Evolutionary conservation across 2,888 invertebrate genomes (phyloP).

Genomic region (Lissocephala sabroskyi): DNA sequence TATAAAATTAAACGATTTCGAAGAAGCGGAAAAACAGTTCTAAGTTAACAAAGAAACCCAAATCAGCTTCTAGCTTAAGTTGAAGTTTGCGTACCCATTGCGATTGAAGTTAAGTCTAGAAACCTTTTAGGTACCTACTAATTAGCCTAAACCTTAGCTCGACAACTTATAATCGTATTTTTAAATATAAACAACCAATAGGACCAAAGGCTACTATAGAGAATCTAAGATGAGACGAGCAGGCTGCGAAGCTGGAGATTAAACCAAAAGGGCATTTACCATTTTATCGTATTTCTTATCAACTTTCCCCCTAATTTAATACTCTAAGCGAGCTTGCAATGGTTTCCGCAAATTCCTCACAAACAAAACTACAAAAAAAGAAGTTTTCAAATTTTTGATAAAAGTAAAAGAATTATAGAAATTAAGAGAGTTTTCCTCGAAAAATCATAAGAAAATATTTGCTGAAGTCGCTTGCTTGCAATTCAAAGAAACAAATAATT

Average conservation of each 20-base stretch:
- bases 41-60: constrained; percentile 44
- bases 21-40: constrained; percentile 28
- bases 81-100: constrained; percentile 7
- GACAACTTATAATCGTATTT: background rate
- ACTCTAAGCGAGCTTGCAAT: constrained; percentile 66
- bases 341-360: constrained; percentile 55
- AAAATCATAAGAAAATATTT: constrained; percentile 8
- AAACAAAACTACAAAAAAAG: constrained; percentile 13
- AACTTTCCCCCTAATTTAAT: constrained; percentile 20
- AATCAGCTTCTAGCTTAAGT: constrained; percentile 23
- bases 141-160: background rate
- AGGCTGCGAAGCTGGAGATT: constrained; percentile 15
- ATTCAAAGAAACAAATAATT: constrained; percentile 19
- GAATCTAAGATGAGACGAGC: constrained; percentile 7
- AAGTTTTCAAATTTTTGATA: constrained; percentile 32
- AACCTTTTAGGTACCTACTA: too few relatives aligned
- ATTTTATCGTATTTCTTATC: constrained; percentile 6
- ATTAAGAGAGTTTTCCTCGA: constrained; percentile 9
- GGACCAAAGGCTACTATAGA: constrained; percentile 50
- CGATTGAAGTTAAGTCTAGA: background rate
- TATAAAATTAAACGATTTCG: constrained; percentile 30
- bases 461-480: constrained; percentile 53
- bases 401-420: constrained; percentile 3
- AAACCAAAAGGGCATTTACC: constrained; percentile 28
- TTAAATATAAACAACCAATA: constrained; percentile 51